phyloP scores from a whole-genome alignment of 1,140 invertebrate genomes.

The Araneus ventricosus region DNA sequence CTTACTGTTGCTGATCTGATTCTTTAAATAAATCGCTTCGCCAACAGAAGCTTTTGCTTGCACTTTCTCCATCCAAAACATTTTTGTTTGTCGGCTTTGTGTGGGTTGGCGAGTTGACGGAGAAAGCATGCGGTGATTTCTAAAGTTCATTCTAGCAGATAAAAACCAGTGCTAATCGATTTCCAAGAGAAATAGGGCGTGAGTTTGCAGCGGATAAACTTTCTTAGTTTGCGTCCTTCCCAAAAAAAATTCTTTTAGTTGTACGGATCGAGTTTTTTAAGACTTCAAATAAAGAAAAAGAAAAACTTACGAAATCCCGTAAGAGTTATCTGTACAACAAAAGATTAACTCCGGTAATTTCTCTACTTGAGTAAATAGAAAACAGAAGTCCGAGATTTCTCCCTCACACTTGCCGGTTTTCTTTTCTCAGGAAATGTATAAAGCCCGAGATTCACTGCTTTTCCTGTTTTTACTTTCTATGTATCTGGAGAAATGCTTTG shows the following conservation, averaged over 20 bases:
- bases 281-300: constrained; percentile 17
- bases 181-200: constrained; percentile 44
- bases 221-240: constrained; percentile 33
- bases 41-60: background rate
- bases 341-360: constrained; percentile 64
- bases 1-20: background rate
- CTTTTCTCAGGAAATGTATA: constrained; percentile 1
- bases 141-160: constrained; percentile 61
- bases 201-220: constrained; percentile 49
- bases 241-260: background rate
- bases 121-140: constrained; percentile 47
- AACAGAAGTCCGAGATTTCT: constrained; percentile 44
- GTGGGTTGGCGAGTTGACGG: background rate
- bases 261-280: background rate
- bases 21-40: background rate
- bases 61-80: background rate
- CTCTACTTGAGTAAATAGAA: constrained; percentile 63
- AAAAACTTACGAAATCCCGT: constrained; percentile 25
- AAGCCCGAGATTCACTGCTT: background rate
- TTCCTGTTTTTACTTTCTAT: background rate
- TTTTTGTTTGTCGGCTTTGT: background rate
- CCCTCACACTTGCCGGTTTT: background rate
- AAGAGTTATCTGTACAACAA: constrained; percentile 53
- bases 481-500: background rate
- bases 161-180: constrained; percentile 54